phyloP scores from a whole-genome alignment of 2,797 vertebrate genomes.

The Picus viridis region DNA sequence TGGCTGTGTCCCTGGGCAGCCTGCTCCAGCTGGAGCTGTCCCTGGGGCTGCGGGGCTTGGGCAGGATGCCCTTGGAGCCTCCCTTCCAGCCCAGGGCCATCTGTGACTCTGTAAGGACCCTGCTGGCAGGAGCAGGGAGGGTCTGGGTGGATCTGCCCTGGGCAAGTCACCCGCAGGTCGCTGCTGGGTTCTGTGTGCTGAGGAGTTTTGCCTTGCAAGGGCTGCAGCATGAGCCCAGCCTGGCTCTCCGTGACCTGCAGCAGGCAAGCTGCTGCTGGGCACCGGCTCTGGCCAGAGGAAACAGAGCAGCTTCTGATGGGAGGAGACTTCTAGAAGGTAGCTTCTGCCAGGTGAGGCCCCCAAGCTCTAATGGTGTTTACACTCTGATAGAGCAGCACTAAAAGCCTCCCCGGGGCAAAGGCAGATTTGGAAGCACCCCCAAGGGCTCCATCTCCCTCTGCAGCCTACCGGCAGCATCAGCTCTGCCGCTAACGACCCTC shows the following conservation, averaged over 20 bases:
- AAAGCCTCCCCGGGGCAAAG: background rate
- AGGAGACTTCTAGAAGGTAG: background rate
- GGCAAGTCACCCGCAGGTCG: no score
- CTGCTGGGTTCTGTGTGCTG: background rate
- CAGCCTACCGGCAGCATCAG: fast-evolving
- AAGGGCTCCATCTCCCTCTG: background rate
- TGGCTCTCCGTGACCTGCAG: background rate
- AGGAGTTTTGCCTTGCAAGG: background rate
- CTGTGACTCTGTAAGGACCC: no score
- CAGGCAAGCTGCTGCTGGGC: background rate
- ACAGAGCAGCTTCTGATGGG: background rate
- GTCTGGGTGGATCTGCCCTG: background rate
- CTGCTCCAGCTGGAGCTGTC: no score
- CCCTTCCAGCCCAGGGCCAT: no score
- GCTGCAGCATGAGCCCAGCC: background rate
- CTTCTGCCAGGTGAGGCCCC: background rate
- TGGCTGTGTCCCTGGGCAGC: no score
- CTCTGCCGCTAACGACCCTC: background rate
- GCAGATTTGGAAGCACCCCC: background rate
- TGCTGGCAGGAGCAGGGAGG: background rate
- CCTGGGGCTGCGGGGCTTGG: no score
- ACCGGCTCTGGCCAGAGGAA: background rate
- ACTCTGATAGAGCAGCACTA: background rate
- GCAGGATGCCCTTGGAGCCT: no score
- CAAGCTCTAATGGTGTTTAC: background rate